These are phyloP conservation scores for Empis livida DNA, from an alignment of 2,888 invertebrate species.

Conservation along the genomic window DNA sequence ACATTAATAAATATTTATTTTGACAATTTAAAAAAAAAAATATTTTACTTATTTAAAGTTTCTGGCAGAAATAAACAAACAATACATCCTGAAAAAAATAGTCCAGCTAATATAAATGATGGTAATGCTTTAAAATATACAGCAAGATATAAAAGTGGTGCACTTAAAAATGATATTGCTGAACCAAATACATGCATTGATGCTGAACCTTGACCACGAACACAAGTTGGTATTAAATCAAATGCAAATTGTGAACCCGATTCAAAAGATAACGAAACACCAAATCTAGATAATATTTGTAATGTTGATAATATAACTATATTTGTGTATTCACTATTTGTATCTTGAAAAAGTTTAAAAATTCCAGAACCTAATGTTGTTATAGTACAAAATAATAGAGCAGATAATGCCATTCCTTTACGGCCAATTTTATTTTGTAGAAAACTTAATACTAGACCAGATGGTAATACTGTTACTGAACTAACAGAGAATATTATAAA, in stretches of 20 bases:
- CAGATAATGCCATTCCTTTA: slow-evolving; percentile 37
- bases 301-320: slow-evolving; percentile 27
- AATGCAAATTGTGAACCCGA: slow-evolving; percentile 44
- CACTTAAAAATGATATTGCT: slow-evolving; percentile 39
- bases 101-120: slow-evolving; percentile 34
- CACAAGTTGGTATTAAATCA: slow-evolving; percentile 43
- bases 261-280: slow-evolving; percentile 42
- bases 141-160: slow-evolving; percentile 35
- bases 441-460: slow-evolving; percentile 28
- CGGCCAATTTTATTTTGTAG: slow-evolving; percentile 20
- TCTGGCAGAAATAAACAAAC: slow-evolving; percentile 40
- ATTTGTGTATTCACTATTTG: slow-evolving; percentile 19
- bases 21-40: background rate
- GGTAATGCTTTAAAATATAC: slow-evolving; percentile 27
- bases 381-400: slow-evolving; percentile 35
- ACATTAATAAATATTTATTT: background rate
- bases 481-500: slow-evolving; percentile 37
- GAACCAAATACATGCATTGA: slow-evolving; percentile 42
- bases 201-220: slow-evolving; percentile 42
- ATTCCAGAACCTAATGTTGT: slow-evolving; percentile 33
- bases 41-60: slow-evolving; percentile 27
- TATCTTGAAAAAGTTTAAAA: slow-evolving; percentile 9
- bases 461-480: slow-evolving; percentile 39
- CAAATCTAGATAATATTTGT: slow-evolving; percentile 37
- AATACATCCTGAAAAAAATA: slow-evolving; percentile 33